Base-by-base conservation (phyloP, 2,113 vertebrate species). In the Asarcornis scutulata region DNA sequence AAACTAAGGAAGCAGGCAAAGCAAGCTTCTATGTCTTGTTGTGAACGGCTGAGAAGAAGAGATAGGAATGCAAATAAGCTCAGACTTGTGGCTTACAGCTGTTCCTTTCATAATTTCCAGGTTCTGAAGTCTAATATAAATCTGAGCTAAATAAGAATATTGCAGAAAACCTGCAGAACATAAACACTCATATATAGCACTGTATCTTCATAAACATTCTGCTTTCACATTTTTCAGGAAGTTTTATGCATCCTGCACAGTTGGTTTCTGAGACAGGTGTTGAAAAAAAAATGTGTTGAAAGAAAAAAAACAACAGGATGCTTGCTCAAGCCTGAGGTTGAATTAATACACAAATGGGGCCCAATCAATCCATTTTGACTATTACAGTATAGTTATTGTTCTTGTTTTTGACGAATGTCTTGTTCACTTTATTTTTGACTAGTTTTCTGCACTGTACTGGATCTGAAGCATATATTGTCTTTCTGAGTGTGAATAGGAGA, bases 91-190 rank as follows among this genome's bases (percentile, higher is more conserved):
- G n/a, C 44, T 94, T 36, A 77, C 27, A 94, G 44, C 50, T 83
- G 67, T 38, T 91, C 59, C 50, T 76, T 44, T 56, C 44, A 4
- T 69, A 93, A 89, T 94, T 93, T 74, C 36, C 74, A 40, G 17
- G 40, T 80, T 93, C 50, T 88, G 40, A 91, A 86, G 55, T 71
- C 36, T 59, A 80, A 46, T 42, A 77, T 55, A 90, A 90, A 95
- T 63, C 72, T 36, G 83, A 40, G 78, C 52, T 90, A 77, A 11
- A 36, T 13, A 50, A 44, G 42, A 68, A 40, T 66, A 80, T 71
- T 44, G 63, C 2, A 15, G 67, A 68, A 83, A 85, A 83, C 15
- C n/a, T 77, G 13, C 44, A 77, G 67, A 89, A 90, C 23, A 85
- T 20, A 64, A 88, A 77, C 42, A 52, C 11, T 68, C 22, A 32